Base-by-base conservation (phyloP, 2,797 vertebrate species). In the Diceros bicornis region DNA sequence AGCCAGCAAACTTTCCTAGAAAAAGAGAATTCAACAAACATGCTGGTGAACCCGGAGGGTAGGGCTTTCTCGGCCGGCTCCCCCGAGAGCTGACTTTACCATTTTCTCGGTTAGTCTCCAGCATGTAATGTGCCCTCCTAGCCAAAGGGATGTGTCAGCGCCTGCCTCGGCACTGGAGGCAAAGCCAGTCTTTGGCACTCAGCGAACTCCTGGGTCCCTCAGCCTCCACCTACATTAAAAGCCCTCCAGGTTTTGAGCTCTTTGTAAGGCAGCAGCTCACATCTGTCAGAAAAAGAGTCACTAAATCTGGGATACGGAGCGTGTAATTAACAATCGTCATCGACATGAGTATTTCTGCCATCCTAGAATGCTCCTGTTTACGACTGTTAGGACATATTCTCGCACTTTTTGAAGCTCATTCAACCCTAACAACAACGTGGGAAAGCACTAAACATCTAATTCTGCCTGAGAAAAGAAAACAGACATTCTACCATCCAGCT, bases 181-280 rank as follows among this genome's bases (percentile, higher is more conserved):
- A 97, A 98, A 97, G 94, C 98, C 98, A 91, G 52, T 0, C 97
- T 97, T 97, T 97, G 66, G 98, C 98, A 98, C 97, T 96, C 86
- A 83, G 96, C 1, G 93, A 98, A 97, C 98, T 98, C 96, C 97
- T 1, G 89, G 98, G 98, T 97, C 97, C 98, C 98, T 98, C 96
- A 98, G 98, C 97, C 98, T 98, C 99, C 98, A 98, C 99, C 99
- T 98, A 98, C 98, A 95, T 96, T 55, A 94, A 98, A 95, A 98
- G 92, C 97, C 97, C 98, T 97, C 92, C 3, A 57, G 98, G 98
- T 95, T 93, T 96, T 85, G 97, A 98, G 98, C 96, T 94, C 96
- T 98, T 97, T 97, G 97, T 96, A 96, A 97, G 98, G 98, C 92
- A 98, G 97, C n/a, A 98, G 97, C 97, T 97, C 98, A 96, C 96